These are phyloP conservation scores for Pachyseris speciosa DNA, from an alignment of 64 coral and sea anemone species.

Conservation along the genomic window DNA sequence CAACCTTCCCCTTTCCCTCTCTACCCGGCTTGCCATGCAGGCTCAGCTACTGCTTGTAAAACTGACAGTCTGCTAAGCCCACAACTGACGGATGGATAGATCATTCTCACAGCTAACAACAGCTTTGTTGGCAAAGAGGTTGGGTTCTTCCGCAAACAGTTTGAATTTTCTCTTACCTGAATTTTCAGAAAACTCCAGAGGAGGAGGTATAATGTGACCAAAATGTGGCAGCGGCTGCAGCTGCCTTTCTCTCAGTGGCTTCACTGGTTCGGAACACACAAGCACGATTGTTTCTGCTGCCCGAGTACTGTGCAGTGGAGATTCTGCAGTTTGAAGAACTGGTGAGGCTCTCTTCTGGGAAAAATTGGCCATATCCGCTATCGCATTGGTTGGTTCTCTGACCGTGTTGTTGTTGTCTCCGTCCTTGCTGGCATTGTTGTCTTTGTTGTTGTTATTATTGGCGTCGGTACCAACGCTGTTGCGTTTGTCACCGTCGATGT, in stretches of 20 bases:
- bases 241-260: conserved; percentile 9
- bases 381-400: not conserved
- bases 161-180: too few species aligned
- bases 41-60: too few species aligned
- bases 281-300: not conserved
- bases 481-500: not conserved
- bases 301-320: not conserved
- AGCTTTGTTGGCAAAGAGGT: too few species aligned
- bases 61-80: too few species aligned
- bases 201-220: not conserved
- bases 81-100: too few species aligned
- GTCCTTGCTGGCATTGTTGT: not conserved
- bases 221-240: conserved; percentile 29
- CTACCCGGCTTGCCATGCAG: too few species aligned
- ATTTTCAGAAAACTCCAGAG: not conserved
- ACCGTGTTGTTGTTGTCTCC: not conserved
- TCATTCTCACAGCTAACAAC: too few species aligned
- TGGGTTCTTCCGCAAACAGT: too few species aligned
- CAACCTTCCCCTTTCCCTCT: too few species aligned
- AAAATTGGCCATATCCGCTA: not conserved
- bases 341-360: too few species aligned
- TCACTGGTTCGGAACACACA: not conserved
- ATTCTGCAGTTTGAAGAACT: not conserved
- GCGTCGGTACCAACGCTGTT: not conserved
- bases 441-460: not conserved